phyloP scores from a whole-genome alignment of 2,113 vertebrate genomes.

The Cryptomyrus ogoouensis region DNA sequence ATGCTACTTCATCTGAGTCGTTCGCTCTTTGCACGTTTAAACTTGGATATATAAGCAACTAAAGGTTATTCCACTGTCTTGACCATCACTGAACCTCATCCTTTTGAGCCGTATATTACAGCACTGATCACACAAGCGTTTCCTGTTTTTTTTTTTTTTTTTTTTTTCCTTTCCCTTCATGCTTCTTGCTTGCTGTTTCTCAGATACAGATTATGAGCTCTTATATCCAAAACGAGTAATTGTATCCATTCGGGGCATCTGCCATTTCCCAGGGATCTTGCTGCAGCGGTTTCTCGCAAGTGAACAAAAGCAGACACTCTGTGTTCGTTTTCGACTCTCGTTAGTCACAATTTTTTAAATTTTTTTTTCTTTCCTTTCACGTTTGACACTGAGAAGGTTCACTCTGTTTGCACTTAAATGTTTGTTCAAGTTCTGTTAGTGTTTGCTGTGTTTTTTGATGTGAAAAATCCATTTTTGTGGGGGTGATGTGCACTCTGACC shows the following conservation, averaged over 20 bases:
- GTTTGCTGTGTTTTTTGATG: neutral
- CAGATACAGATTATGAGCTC: constrained; percentile 10
- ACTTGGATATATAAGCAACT: neutral
- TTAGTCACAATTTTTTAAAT: too few species aligned
- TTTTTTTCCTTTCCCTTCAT: neutral
- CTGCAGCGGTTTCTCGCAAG: neutral
- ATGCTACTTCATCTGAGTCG: neutral
- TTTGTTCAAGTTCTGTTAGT: neutral
- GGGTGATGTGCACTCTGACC: neutral
- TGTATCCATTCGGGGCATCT: too few species aligned
- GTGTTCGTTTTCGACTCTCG: neutral
- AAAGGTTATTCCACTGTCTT: neutral
- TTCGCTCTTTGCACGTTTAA: neutral
- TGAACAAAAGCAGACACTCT: neutral
- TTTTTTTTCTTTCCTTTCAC: too few species aligned
- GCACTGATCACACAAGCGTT: neutral
- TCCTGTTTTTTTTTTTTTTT: too few species aligned
- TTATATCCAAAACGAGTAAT: neutral
- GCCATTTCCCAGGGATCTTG: neutral
- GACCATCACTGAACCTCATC: neutral
- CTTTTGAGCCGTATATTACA: neutral
- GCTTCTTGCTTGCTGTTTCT: neutral
- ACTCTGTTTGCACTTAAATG: constrained; percentile 3
- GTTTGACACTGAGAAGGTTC: neutral
- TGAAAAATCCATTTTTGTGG: neutral